A percentile compares a stretch with the other conserved stretches of the same genome.
phyloP scores from a whole-genome alignment of 1,140 invertebrate species.

The Caenorhabditis tropicalis region DNA sequence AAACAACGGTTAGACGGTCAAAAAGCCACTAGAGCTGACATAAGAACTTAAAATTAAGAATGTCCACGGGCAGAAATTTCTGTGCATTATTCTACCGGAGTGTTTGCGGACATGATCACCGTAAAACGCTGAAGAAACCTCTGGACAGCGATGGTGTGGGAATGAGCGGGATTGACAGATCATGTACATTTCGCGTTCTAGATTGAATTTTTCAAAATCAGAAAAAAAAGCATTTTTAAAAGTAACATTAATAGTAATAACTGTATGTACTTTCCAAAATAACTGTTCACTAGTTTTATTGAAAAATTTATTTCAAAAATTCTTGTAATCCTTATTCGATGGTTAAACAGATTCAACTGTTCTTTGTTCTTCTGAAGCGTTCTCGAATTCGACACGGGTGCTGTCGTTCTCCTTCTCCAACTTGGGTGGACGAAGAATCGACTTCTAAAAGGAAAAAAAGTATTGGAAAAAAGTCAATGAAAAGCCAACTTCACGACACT shows the following conservation, averaged over 20 bases:
- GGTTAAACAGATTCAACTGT: neutral
- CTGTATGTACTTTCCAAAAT: no score
- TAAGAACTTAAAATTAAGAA: neutral
- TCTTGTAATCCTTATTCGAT: no score
- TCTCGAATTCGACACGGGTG: neutral
- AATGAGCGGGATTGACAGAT: no score
- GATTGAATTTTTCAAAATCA: no score
- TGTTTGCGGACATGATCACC: conserved; percentile 8
- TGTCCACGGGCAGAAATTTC: neutral
- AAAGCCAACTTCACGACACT: conserved; percentile 19
- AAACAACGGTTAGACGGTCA: no score
- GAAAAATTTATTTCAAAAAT: no score
- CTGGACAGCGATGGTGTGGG: neutral
- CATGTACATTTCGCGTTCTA: no score
- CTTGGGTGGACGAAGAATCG: conserved; percentile 15
- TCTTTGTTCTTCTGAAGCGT: neutral
- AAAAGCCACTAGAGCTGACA: no score
- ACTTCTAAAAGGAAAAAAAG: neutral
- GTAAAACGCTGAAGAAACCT: neutral
- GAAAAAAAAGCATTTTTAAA: no score
- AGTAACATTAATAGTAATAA: no score
- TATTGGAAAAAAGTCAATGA: neutral
- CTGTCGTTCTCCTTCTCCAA: neutral
- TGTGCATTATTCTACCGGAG: neutral
- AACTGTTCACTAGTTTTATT: no score